Evolutionary conservation across 2,113 vertebrate species (phyloP), one percentile per base, ranked within the genome.

Genomic region (Vidua macroura): DNA sequence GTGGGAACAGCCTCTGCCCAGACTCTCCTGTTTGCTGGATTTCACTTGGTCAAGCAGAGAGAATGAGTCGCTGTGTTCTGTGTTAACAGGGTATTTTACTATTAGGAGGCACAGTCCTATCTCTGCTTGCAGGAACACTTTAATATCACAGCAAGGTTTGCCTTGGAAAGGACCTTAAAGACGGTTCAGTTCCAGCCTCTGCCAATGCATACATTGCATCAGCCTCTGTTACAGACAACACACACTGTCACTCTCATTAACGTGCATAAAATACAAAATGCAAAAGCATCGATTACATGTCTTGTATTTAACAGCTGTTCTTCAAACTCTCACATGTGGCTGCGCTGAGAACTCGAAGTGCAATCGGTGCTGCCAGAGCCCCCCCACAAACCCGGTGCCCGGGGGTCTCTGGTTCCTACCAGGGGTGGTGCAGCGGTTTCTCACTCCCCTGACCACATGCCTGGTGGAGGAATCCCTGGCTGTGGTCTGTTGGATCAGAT

Each of bases 381-480:
- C 16, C 15, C 30, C 52, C 16, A 3, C 23, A 2, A 10, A 13
- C 0, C 9, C 33, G 15, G 18, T 1, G 1, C 12, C 9, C 4
- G 33, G 51, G 51, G 31, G 6, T 11, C 7, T 39, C 49, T 60
- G 44, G 9, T 11, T 33, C 60, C 59, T 19, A 1, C 2, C 10
- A 10, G 0, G 1, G 33, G 3, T 1, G 8, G 4, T 21, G 18
- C 31, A 5, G 33, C 1, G 3, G 9, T 7, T 43, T 22, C 64
- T 69, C 3, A 0, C 73, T 23, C 49, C 3, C 15, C 52, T 15
- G 56, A 3, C 7, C n/a, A 0, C 0, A 0, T 3, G 5, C 25
- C 10, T 0, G 3, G 14, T 4, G 66, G 4, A 28, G 70, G 30
- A 35, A 10, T 9, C 56, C 0, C 28, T 7, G 28, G 1, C 25